phyloP scores from a whole-genome alignment of 2,888 invertebrate genomes.

The Alitta virens region DNA sequence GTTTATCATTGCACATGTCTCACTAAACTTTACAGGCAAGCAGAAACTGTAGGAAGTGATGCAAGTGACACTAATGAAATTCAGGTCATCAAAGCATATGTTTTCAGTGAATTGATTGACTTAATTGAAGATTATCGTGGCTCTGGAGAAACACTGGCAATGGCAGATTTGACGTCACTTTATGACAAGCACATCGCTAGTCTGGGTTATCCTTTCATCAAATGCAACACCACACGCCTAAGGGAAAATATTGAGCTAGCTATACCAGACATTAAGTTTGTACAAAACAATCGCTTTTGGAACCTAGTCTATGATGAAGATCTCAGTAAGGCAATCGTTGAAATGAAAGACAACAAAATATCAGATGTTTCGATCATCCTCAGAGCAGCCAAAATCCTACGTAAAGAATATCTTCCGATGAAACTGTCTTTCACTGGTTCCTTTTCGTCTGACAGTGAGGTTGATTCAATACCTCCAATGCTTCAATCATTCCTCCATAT shows the following conservation, averaged over 20 bases:
- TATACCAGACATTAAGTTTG: neutral
- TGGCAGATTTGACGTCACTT: neutral
- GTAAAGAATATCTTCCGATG: too few relatives aligned
- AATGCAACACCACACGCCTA: slow-evolving; percentile 1
- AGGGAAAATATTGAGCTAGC: neutral
- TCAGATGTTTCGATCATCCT: neutral
- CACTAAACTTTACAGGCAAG: neutral
- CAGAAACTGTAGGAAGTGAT: neutral
- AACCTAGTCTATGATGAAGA: neutral
- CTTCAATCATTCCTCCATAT: neutral
- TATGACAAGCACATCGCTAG: neutral
- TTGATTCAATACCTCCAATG: neutral
- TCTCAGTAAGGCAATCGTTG: too few relatives aligned
- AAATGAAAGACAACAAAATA: too few relatives aligned
- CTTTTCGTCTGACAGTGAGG: neutral
- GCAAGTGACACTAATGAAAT: neutral
- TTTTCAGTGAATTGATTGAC: neutral
- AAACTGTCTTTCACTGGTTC: neutral
- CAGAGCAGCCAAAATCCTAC: slow-evolving; percentile 2
- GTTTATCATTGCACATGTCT: slow-evolving; percentile 1
- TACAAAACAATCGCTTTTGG: neutral
- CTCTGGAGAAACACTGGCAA: slow-evolving; percentile 1
- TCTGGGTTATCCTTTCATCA: neutral
- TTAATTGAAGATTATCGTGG: neutral
- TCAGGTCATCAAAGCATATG: too few relatives aligned